Evolutionary conservation across 2,797 vertebrate species (phyloP), one percentile per base, ranked within the genome.

Genomic region (Acrossocheilus fasciatus): DNA sequence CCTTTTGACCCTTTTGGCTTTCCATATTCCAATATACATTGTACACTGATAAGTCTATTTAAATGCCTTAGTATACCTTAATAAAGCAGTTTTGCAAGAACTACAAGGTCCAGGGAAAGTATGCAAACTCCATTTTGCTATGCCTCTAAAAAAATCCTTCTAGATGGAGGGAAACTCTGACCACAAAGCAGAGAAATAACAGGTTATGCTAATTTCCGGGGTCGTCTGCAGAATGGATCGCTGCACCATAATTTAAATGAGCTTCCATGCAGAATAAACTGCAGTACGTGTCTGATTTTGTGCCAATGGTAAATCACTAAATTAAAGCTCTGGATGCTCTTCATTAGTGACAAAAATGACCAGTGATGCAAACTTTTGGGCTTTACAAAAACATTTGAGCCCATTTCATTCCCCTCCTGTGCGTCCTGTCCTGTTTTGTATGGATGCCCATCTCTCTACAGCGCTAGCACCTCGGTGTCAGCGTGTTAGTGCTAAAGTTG

Each of bases 151-250:
- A 79, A 15, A 17, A 11, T 10, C 9, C 14, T 62, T 62, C 23
- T 79, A 54, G 39, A 79, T 26, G 76, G 39, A 41, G 36, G 8
- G 34, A 39, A 39, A 9, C 20, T 77, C 34, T 4, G n/a, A 62
- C 54, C 76, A 78, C 23, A 78, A 78, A 79, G 54, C 76, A 41
- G 7, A 26, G 39, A 79, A 79, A 62, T 79, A 79, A 79, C 76
- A 18, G 76, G 54, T 79, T 62, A 79, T 79, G 76, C 39, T 4
- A 79, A 79, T 62, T 62, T 43, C 1, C 23, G 2, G 39, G 23
- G 54, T 79, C 23, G 15, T 30, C 39, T 79, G 54, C 76, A 79
- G 54, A 79, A 79, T 43, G 54, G 54, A 62, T 59, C 2, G 36
- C 54, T 43, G 76, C 8, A 2, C 54, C 54, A 79, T 62, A 18